Evolutionary conservation across 2,113 vertebrate genomes (phyloP), one percentile per base, ranked within the genome.

Genomic region (Vombatus ursinus): DNA sequence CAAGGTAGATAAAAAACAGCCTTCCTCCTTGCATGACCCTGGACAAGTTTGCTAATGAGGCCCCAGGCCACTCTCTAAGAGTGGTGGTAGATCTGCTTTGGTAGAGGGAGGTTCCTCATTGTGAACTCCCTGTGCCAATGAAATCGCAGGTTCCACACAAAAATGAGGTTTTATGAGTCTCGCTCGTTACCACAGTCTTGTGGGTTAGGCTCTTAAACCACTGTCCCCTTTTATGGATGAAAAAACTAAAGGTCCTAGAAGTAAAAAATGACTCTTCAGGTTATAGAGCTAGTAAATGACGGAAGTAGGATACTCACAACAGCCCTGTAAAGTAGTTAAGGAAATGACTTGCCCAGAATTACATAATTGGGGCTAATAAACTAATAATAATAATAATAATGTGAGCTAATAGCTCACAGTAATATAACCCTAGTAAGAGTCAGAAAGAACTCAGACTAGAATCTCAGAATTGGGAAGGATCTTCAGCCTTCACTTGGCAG

Each of bases 401-500:
- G 14, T 22, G 68, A 44, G 26, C 37, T 84, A 84, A 84, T 84
- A 84, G n/a, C 16, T 44, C 68, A 8, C n/a, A 84, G 68, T 84
- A 84, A 44, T 84, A 84, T 44, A 68, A 12, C 31, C 1, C 61
- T 44, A 77, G 37, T 44, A 44, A 84, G 19, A 44, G 16, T 5
- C 16, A 84, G 68, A 77, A 77, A 77, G 31, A 84, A 84, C 4
- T 8, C 7, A 44, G 19, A 44, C 68, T 84, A 84, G n/a, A 44
- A 84, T 84, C 28, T 68, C n/a, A 44, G 68, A n/a, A 0, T 84
- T 84, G 68, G 68, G 22, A 22, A 44, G 37, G 68, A 44, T 84
- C 37, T 44, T 44, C n/a, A 84, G 6, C 19, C 68, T 95, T 50
- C 28, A 90, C 77, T 94, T 93, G 93, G 93, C 54, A 95, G 37